These are phyloP conservation scores for Cassiopea xamachana DNA, from an alignment of 30 jellyfish, hydroid and myxozoan species.

Conservation along the genomic window DNA sequence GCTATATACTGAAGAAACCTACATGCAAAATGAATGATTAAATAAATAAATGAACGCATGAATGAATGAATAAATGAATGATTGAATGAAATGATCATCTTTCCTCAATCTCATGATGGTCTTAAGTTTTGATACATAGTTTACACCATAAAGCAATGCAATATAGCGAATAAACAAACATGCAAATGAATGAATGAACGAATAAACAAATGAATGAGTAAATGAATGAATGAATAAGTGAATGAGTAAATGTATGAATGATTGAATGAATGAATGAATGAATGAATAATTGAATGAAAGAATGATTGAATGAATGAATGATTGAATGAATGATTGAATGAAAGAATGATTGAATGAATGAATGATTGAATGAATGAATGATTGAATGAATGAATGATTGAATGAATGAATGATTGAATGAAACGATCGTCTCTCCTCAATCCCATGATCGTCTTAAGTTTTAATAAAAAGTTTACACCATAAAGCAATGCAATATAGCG, in stretches of 20 bases:
- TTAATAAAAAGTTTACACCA: too few relatives aligned
- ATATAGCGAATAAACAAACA: too few relatives aligned
- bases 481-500: too few relatives aligned
- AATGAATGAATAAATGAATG: background rate
- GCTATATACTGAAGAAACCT: too few relatives aligned
- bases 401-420: background rate
- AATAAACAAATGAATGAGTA: background rate
- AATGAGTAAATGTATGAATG: background rate
- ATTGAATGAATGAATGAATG: background rate
- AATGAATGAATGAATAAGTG: background rate
- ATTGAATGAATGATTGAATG: background rate
- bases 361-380: background rate
- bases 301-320: background rate
- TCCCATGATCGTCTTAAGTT: too few relatives aligned
- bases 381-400: background rate
- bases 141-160: background rate
- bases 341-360: background rate
- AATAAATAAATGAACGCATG: background rate
- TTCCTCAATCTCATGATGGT: too few relatives aligned
- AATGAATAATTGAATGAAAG: too few relatives aligned
- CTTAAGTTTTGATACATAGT: too few relatives aligned
- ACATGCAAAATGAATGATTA: background rate
- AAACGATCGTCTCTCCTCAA: background rate
- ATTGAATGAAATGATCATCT: background rate
- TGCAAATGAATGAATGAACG: too few relatives aligned